Base-by-base conservation (phyloP, 2,797 vertebrate species). In the Nothura maculosa region DNA sequence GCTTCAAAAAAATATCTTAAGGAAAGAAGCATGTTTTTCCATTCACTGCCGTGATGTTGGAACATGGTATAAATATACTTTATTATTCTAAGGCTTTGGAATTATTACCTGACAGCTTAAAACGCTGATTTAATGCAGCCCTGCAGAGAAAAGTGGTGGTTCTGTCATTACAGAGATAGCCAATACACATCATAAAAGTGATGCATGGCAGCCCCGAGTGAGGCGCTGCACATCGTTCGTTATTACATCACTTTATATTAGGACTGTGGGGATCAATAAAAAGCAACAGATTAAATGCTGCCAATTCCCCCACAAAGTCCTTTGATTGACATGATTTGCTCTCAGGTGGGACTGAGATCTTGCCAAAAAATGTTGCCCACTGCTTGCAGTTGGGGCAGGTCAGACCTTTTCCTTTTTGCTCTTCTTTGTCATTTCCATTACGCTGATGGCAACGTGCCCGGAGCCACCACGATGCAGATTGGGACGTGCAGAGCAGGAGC, bases 201-300 rank as follows among this genome's bases (percentile, higher is more conserved):
- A 97, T 96, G 90, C 93, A 97, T 96, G 95, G 95, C 95, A 95
- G 96, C 92, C 83, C 91, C 84, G 67, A 96, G 93, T 95, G 91
- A 94, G 93, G 88, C 96, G 87, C 88, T 92, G 90, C 79, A 94
- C 94, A 94, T 94, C 86, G 45, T 96, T 96, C 95, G 55, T 97
- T 97, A 97, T 96, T 97, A 93, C 96, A 95, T 97, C 96, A 97
- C 93, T 96, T 96, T 96, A 94, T 93, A 96, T 96, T 96, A 96
- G 94, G 94, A 93, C 97, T 97, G 92, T 75, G 45, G 96, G 96
- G 96, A 96, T 97, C 96, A 94, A 95, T 97, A 96, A 95, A 96
- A 96, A 94, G 78, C 93, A 96, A 95, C 93, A 93, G 91, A 96
- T 96, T 96, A 97, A 96, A 95, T 81, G 96, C 92, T 94, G 94